phyloP scores from a whole-genome alignment of 30 jellyfish, hydroid and myxozoan genomes.

The Hydractinia echinata region DNA sequence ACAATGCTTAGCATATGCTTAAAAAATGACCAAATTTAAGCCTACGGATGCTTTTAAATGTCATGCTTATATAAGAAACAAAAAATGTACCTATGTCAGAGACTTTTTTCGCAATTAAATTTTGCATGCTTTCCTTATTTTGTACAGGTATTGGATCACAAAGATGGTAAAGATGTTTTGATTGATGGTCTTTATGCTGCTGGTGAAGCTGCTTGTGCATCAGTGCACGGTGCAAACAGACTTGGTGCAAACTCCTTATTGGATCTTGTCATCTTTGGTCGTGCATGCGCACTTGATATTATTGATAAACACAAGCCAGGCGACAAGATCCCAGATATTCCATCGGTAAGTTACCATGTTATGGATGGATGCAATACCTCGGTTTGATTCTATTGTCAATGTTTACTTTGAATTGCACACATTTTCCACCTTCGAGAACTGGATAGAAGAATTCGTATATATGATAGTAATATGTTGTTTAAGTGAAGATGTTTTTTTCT shows the following conservation, averaged over 20 bases:
- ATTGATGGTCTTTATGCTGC: conserved; percentile 93
- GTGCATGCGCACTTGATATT: conserved; percentile 94
- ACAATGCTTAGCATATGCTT: too few species aligned
- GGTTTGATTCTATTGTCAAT: too few species aligned
- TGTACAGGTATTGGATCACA: conserved; percentile 65
- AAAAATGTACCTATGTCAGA: too few species aligned
- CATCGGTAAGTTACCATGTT: conserved; percentile 39
- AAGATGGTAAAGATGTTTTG: conserved; percentile 79
- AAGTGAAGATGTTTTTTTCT: too few species aligned
- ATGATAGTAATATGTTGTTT: too few species aligned
- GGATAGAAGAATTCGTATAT: too few species aligned
- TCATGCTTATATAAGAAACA: background rate
- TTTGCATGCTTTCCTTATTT: background rate
- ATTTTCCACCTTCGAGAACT: too few species aligned
- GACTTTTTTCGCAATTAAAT: background rate
- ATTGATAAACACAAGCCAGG: conserved; percentile 93
- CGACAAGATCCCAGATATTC: conserved; percentile 77
- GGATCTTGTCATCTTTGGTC: conserved; percentile 97
- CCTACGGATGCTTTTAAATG: too few species aligned
- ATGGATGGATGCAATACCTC: too few species aligned
- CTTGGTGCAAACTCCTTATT: conserved; percentile 96
- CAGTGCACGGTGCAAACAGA: conserved; percentile 99
- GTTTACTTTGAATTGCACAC: too few species aligned
- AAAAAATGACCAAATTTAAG: too few species aligned
- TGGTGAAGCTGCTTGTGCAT: conserved; percentile 99